Base-by-base conservation (phyloP, 2,113 vertebrate species). In the Pelecanoides urinatrix region DNA sequence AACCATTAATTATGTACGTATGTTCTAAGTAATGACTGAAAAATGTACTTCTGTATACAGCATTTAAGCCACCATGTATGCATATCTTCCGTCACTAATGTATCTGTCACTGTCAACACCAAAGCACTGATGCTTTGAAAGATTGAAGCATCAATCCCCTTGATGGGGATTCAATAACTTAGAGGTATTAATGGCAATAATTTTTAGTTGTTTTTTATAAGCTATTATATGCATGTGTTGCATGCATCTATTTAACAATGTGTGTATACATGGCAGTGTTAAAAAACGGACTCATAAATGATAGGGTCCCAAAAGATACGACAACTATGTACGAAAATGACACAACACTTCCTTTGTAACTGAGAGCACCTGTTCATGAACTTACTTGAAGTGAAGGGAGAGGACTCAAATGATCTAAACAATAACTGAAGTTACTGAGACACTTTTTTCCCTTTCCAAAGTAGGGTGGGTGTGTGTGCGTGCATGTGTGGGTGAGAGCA, bases 151-250 rank as follows among this genome's bases (percentile, higher is more conserved):
- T 94, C 96, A 11, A 29, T 68, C 96, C 94, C 92, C 94, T 92
- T 92, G 86, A 88, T 15, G 92, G 94, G 94, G 79, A 72, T 49
- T 90, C 92, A 94, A 38, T 95, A 95, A 95, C 52, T 65, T 94
- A 96, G 87, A 94, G 30, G 94, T 95, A 97, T 95, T 95, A 96
- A 96, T 20, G 93, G 96, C 96, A 97, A 97, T 97, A 97, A 92
- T 94, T 92, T 95, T 86, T 90, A 92, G 96, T 91, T 92, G 68
- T 38, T 92, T 94, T 97, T 96, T 94, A 90, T 92, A 95, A 92
- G 52, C 73, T 96, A 77, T 73, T 87, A 40, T 95, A 87, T 93
- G 97, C 97, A 97, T 92, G 97, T 96, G 63, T 97, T 97, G 97
- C 96, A 96, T 97, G 97, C 95, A 97, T 96, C 89, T 96, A 80